phyloP scores from a whole-genome alignment of 2,113 vertebrate species.

The Pongo pygmaeus region DNA sequence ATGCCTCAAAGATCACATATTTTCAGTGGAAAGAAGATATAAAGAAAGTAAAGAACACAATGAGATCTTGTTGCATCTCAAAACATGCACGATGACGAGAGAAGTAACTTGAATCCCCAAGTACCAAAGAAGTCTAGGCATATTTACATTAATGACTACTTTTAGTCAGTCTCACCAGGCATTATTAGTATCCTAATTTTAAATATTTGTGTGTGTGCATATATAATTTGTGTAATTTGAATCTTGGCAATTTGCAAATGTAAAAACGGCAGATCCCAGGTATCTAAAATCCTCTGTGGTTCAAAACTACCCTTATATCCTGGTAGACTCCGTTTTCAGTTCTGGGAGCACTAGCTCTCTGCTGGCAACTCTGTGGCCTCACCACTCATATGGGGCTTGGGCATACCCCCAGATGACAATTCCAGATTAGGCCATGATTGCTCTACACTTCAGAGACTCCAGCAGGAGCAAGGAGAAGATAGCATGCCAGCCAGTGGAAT shows the following conservation, averaged over 20 bases:
- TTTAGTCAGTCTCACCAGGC: background rate
- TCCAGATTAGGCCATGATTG: background rate
- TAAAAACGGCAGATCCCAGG: no score
- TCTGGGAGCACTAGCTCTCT: no score
- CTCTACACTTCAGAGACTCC: background rate
- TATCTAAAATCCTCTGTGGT: background rate
- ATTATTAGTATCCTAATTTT: background rate
- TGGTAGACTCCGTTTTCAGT: background rate
- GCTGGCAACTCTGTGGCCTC: background rate
- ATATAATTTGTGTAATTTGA: background rate
- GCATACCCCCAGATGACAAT: background rate
- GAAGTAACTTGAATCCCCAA: background rate
- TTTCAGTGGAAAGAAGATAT: background rate
- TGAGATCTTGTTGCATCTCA: background rate
- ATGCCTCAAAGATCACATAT: background rate
- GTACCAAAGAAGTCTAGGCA: background rate
- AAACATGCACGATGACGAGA: background rate
- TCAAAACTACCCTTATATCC: background rate
- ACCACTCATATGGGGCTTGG: fast-evolving
- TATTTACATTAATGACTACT: background rate
- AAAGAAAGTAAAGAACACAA: background rate
- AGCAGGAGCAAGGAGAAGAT: background rate
- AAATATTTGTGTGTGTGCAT: background rate
- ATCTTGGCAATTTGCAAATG: background rate
- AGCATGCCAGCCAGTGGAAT: background rate